Conservation (phyloP, 2,113 vertebrate species). For the Microcebus lehilahytsara region DNA sequence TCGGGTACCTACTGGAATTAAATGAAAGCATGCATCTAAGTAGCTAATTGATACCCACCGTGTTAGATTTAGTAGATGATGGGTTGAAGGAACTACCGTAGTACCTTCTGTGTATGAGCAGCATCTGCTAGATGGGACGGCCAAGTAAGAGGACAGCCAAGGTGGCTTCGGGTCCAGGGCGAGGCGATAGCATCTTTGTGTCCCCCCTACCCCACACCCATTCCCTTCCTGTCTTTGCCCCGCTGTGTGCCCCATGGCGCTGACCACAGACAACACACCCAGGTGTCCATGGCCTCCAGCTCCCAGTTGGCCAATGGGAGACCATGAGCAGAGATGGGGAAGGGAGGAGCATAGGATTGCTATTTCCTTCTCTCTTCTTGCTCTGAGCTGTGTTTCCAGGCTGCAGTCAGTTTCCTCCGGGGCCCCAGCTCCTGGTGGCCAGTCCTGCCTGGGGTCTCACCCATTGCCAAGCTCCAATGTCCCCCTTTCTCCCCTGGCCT, state of each 20-base stretch:
- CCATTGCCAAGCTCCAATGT: background rate
- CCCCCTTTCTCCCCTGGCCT: no score
- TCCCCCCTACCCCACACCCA: background rate
- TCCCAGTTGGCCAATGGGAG: background rate
- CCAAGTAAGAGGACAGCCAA: background rate
- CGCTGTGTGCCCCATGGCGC: accelerated
- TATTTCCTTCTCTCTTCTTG: background rate
- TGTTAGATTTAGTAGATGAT: background rate
- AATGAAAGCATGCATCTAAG: background rate
- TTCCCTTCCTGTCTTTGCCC: background rate
- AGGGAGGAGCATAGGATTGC: background rate
- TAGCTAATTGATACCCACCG: background rate
- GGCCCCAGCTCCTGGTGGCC: background rate
- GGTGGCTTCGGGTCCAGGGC: background rate
- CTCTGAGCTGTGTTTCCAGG: background rate
- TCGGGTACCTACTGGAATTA: background rate
- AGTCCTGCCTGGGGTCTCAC: accelerated
- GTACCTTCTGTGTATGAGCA: background rate
- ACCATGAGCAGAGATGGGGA: background rate
- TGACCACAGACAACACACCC: background rate
- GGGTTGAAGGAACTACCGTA: background rate
- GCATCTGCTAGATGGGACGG: accelerated
- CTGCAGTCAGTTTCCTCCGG: background rate
- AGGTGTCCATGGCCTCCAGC: background rate
- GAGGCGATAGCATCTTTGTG: accelerated